phyloP scores from a whole-genome alignment of 2,113 vertebrate genomes.

The Mirza zaza region DNA sequence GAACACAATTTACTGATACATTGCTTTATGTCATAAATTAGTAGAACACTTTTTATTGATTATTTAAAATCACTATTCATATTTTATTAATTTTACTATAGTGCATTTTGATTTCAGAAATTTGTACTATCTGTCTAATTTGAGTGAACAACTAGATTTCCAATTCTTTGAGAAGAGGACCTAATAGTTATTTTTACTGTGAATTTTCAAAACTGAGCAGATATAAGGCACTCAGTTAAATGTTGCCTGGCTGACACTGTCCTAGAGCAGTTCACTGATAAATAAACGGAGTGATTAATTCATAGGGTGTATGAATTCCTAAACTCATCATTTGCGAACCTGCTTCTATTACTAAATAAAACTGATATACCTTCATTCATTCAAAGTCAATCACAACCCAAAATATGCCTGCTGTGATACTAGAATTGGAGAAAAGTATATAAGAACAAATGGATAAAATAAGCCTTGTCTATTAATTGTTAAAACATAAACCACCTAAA shows the following conservation, averaged over 20 bases:
- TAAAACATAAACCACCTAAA: background rate
- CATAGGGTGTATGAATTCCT: background rate
- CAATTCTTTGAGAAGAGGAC: background rate
- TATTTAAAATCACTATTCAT: background rate
- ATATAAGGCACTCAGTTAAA: background rate
- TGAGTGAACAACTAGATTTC: background rate
- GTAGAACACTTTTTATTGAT: background rate
- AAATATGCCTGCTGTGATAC: background rate
- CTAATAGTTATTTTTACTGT: background rate
- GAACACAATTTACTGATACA: background rate
- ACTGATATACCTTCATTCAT: background rate
- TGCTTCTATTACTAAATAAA: background rate
- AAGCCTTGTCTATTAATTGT: background rate
- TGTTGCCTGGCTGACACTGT: no score
- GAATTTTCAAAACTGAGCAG: background rate
- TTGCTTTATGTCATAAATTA: background rate
- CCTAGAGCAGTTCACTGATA: background rate
- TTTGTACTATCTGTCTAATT: background rate
- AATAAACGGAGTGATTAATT: background rate
- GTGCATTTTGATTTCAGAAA: background rate
- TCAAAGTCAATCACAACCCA: background rate
- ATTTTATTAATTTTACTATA: background rate
- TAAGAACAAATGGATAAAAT: background rate
- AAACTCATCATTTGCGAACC: background rate
- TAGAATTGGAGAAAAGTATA: background rate